Evolutionary conservation across 2,888 invertebrate genomes (phyloP), one percentile per base, ranked within the genome.

Genomic region (Carpatolechia fugitivella): DNA sequence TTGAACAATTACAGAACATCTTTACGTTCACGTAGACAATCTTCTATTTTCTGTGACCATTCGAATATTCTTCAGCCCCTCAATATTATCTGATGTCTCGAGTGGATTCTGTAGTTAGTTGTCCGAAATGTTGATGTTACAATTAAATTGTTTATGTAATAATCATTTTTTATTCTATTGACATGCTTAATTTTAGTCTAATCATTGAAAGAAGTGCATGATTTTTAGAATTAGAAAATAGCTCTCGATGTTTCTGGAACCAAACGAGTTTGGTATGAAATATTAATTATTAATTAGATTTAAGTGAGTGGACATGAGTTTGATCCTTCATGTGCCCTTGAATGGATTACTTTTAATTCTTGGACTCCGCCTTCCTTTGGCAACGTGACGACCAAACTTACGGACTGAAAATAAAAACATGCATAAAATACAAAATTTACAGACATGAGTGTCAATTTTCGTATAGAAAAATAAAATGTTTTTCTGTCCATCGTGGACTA

Each of bases 141-240:
- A 77, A 86, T 86, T 85, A 85, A 86, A 87, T 85, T 87, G 86
- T 88, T 89, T 88, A 86, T 83, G 80, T 88, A 85, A 83, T 85
- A 80, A 83, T 82, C 70, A 76, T 86, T 85, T 82, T 87, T 88
- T 84, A 85, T 87, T 85, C 80, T 85, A 83, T 82, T 85, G 85
- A 88, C 86, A 85, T 85, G 84, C 85, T 88, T 87, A 84, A 82
- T 84, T 80, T 84, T 82, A 85, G 78, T 78, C 72, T 80, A 76
- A 83, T 83, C 76, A 80, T 81, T 85, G 78, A 82, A 79, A 77
- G 69, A 80, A 83, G 82, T 85, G 85, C 85, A 84, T 83, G 78
- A 74, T 77, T 80, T 80, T 80, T 80, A 81, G 76, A 71, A 74
- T 73, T 77, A 78, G 77, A 52, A 38, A 81, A 78, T 82, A 82